Evolutionary conservation across 2,888 invertebrate genomes (phyloP), one percentile per base, ranked within the genome.

Genomic region (Andrena bicolor): DNA sequence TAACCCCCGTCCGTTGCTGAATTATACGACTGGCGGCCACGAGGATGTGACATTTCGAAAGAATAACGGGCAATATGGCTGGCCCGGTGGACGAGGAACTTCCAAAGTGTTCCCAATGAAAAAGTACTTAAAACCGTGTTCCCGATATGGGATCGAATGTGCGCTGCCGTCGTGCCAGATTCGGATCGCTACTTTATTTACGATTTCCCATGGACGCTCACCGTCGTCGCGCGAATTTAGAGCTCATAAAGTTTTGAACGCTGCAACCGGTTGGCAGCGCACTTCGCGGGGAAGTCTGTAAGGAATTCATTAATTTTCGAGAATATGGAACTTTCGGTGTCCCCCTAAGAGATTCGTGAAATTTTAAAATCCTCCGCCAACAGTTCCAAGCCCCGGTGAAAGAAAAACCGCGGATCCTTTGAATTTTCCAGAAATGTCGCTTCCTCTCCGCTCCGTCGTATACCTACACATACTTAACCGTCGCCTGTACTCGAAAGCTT

Each of bases 31-130:
- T 49, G 60, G 51, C 30, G 32, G 56, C 56, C 66, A 56, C 74
- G 79, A 56, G 83, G 83, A 84, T 41, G 83, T 70, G 83, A 83
- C 83, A 60, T 79, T 53, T 51, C 58, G 66, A 61, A 70, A 65
- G 69, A 70, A 64, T 51, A 75, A 82, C 53, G 60, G 58, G 20
- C 60, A 61, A 78, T 78, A 78, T 48, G 16, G 71, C 41, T 41
- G 16, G 49, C 49, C 65, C 26, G 28, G n/a, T 20, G 51, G 65
- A 7, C 65, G 53, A 68, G 41, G 20, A 76, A 78, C 77, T 51
- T 75, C 48, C 35, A 23, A 23, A 51, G 20, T 48, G 49, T 49
- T 49, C 65, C 48, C 10, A n/a, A 28, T 5, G 20, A 56, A 56
- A 56, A 20, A 13, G 53, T 53, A 53, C 30, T 32, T 13, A 53